phyloP scores from a whole-genome alignment of 1,140 invertebrate species.

The Thaumetopoea pityocampa region DNA sequence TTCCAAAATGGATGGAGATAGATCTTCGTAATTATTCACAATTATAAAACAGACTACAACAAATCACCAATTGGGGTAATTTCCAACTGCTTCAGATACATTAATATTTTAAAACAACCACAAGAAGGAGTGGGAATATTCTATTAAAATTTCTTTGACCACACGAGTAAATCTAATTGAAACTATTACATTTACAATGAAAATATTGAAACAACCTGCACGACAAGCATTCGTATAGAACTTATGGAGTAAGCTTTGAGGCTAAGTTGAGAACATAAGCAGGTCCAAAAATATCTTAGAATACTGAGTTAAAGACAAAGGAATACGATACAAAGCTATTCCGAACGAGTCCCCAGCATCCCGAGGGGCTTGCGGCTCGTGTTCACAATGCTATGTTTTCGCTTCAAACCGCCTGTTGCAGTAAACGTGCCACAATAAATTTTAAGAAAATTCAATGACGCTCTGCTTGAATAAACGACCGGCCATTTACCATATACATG shows the following conservation, averaged over 20 bases:
- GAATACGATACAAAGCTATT: conserved; percentile 37
- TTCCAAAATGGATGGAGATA: no score
- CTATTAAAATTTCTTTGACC: no score
- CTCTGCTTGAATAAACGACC: not conserved
- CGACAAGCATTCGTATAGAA: conserved; percentile 6
- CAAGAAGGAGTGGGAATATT: no score
- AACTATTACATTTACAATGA: conserved; percentile 5
- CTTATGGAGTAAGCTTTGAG: conserved; percentile 8
- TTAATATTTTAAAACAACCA: no score
- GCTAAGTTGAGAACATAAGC: conserved; percentile 33
- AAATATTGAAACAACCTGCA: conserved; percentile 22
- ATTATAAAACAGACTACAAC: no score
- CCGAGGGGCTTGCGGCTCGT: conserved; percentile 37
- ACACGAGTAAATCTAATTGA: not conserved
- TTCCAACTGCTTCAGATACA: no score
- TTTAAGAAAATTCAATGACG: conserved; percentile 9
- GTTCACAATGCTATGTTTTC: conserved; percentile 32
- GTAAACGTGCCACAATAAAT: conserved; percentile 16
- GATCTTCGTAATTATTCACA: no score
- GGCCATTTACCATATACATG: not conserved
- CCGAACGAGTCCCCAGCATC: conserved; percentile 33
- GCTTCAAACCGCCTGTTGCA: conserved; percentile 38
- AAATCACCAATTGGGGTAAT: no score
- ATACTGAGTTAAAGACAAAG: conserved; percentile 44
- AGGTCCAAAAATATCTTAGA: conserved; percentile 27